Evolutionary conservation across 2,888 invertebrate genomes (phyloP), one percentile per base, ranked within the genome.

Genomic region (Cosmia pyralina): DNA sequence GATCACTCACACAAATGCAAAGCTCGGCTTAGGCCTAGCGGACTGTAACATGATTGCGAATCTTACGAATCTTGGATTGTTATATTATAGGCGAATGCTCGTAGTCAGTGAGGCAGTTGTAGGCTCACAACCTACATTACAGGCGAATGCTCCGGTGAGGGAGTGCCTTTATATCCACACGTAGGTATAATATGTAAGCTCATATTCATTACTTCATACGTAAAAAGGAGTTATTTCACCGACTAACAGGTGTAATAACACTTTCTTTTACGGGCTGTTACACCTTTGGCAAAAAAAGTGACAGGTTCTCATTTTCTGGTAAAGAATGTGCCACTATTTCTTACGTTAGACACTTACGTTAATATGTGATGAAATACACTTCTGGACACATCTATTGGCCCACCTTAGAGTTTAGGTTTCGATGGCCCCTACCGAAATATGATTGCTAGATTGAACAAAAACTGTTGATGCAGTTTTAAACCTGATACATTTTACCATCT

Each of bases 241-340:
- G 48, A 69, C 55, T 64, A 50, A 79, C 65, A 73, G 55, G 53
- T 34, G 50, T 71, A 82, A 79, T 82, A 77, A 75, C 72, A 75
- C 44, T 71, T 75, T 69, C 63, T 63, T 74, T 79, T 72, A 83
- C 70, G 80, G n/a, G 17, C 69, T 82, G 68, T 74, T 76, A 72
- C 70, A 57, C 60, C 59, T 71, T 79, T 64, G 64, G 77, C 74
- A 79, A 76, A 78, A 71, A 83, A 86, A 81, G 78, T 71, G 62
- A 72, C 66, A 70, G 72, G 77, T 77, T 69, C 72, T 83, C 82
- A 86, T 88, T 88, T 88, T n/a, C n/a, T n/a, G n/a, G n/a, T n/a
- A n/a, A n/a, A n/a, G n/a, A n/a, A n/a, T 79, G 79, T 79, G 76
- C 73, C 72, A 80, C 69, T 83, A 74, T 85, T 84, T 83, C 83